Evolutionary conservation across 2,888 invertebrate species (phyloP).

Genomic region (Chrysomela aeneicollis): DNA sequence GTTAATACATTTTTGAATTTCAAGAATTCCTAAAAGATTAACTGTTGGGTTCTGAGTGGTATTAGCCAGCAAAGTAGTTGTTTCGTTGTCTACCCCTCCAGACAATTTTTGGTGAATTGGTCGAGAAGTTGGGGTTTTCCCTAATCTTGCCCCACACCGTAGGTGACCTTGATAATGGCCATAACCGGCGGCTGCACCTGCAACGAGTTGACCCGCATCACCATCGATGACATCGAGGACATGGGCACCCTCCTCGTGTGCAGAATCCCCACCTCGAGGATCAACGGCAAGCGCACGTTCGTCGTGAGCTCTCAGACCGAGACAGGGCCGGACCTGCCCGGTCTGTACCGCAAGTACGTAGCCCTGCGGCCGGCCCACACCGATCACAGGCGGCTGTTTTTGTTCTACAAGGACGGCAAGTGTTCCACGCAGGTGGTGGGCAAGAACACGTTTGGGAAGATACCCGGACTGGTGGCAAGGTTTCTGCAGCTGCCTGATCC

Average conservation of each 20-base stretch:
- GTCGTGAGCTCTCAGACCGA: background rate
- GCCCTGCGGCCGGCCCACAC: constrained; percentile 3
- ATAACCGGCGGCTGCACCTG: background rate
- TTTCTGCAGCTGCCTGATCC: constrained; percentile 33
- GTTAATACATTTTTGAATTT: too few relatives aligned
- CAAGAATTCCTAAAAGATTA: too few relatives aligned
- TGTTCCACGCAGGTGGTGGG: constrained; percentile 32
- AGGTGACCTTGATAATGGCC: constrained; percentile 17
- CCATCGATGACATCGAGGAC: constrained; percentile 35
- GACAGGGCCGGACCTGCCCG: constrained; percentile 8
- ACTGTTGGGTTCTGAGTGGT: too few relatives aligned
- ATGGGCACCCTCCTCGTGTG: constrained; percentile 22
- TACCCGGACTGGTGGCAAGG: constrained; percentile 32
- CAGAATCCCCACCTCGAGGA: constrained; percentile 29
- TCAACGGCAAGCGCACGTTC: constrained; percentile 10
- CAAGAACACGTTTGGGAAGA: constrained; percentile 30
- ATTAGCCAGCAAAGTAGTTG: too few relatives aligned
- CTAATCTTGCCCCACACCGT: too few relatives aligned
- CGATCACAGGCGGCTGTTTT: constrained; percentile 29
- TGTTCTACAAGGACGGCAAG: constrained; percentile 29
- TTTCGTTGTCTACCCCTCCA: too few relatives aligned
- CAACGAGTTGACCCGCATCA: constrained; percentile 35
- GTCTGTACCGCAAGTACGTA: constrained; percentile 9
- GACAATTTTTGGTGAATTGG: too few relatives aligned
- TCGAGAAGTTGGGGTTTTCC: too few relatives aligned